Percentiles rank a stretch among this genome's conserved stretches.
These are phyloP conservation scores for Acanthiza pusilla DNA, from an alignment of 2,797 vertebrate genomes.

Conservation along the genomic window DNA sequence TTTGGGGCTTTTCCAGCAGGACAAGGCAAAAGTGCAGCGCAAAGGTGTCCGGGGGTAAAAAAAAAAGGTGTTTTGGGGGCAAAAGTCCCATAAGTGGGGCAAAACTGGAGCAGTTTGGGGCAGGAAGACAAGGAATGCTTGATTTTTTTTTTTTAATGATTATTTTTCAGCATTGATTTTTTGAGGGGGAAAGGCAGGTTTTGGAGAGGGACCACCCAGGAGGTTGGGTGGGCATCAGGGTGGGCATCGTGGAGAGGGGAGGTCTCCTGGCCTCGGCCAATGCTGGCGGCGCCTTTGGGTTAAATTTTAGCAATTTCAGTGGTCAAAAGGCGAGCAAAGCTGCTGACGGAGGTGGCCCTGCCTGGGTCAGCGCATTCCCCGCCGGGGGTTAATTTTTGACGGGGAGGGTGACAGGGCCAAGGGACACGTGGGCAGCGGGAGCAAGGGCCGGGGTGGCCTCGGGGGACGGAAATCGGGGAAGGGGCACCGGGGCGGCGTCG, in stretches of 20 bases:
- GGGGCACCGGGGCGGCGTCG: background rate
- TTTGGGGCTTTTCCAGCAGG: background rate
- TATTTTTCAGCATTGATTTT: rapidly evolving
- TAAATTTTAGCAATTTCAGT: background rate
- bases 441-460: background rate
- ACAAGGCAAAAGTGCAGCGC: background rate
- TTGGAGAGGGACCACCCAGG: background rate
- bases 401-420: background rate
- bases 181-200: background rate
- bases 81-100: background rate
- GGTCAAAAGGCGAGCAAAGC: background rate
- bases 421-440: background rate
- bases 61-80: background rate
- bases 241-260: background rate
- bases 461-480: background rate
- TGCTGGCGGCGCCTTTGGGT: rapidly evolving
- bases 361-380: background rate
- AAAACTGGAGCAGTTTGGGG: background rate
- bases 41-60: background rate
- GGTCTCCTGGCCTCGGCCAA: background rate
- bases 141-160: background rate
- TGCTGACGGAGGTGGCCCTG: background rate
- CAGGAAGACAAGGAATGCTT: rapidly evolving
- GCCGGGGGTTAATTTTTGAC: constrained; percentile 11
- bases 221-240: background rate